phyloP scores from a whole-genome alignment of 2,113 vertebrate species.

The Micromys minutus region DNA sequence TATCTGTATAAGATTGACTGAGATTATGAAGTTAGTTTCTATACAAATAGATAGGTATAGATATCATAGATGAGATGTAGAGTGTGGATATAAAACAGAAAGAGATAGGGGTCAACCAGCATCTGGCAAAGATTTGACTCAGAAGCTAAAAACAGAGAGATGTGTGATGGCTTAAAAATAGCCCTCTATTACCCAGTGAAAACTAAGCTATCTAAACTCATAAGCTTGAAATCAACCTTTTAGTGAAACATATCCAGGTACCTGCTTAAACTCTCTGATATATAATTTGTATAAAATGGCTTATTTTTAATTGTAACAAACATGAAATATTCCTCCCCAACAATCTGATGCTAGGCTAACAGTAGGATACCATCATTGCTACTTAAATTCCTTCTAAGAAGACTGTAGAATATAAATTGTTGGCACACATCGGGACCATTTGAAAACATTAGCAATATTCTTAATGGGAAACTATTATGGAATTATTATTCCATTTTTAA shows the following conservation, averaged over 20 bases:
- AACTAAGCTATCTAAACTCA: background rate
- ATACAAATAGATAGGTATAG: background rate
- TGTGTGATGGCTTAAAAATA: background rate
- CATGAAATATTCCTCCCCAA: background rate
- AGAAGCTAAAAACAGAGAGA: background rate
- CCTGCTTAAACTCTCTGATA: background rate
- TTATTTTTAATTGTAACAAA: background rate
- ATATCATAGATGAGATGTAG: background rate
- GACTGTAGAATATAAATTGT: background rate
- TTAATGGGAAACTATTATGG: background rate
- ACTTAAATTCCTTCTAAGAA: background rate
- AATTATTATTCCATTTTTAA: constrained; percentile 33
- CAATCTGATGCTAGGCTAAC: background rate
- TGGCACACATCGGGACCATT: background rate
- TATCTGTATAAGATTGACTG: background rate
- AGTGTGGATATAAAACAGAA: background rate
- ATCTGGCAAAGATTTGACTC: no score
- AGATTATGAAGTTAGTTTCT: background rate
- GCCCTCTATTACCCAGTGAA: background rate
- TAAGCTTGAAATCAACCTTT: background rate
- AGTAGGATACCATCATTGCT: background rate
- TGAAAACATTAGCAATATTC: background rate
- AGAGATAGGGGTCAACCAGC: background rate
- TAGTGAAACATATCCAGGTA: background rate
- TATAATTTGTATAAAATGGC: background rate